Evolutionary conservation across 2,113 vertebrate genomes (phyloP), one percentile per base, ranked within the genome.

Genomic region (Aphyosemion australe): DNA sequence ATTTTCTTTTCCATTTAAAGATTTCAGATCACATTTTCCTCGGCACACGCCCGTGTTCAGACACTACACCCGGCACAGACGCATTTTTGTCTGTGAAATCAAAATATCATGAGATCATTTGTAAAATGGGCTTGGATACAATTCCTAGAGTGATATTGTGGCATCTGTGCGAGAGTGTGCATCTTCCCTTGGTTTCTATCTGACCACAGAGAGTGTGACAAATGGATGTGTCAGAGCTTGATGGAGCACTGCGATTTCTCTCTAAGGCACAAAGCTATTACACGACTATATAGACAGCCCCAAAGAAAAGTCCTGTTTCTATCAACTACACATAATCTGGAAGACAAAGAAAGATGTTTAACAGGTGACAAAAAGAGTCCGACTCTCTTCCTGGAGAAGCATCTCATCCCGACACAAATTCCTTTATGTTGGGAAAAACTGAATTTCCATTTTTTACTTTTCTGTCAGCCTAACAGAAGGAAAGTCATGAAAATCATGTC

Each of bases 161-260:
- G 20, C 19, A 57, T 61, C 64, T 66, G 61, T 46, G 31, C 31
- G 34, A 53, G 60, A 51, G n/a, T 72, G 67, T 65, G 69, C 47
- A 58, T 83, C 81, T 81, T 79, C 62, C 50, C 60, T 67, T 74
- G 72, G 69, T 80, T 84, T 83, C 78, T 83, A 81, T 84, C 84
- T 75, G 84, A 84, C 84, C 85, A 82, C 81, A 72, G 79, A 85
- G 83, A 87, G 89, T 84, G 84, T 85, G 86, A 90, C 86, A 88
- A 88, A 88, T 90, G 84, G 86, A 85, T 80, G 79, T 88, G 89
- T 88, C 87, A 86, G 83, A 81, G 79, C 79, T 83, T 89, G 89
- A 89, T 89, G 85, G 86, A 91, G 76, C 80, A 76, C 86, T 74
- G 83, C 65, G 84, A 89, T 90, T 84, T 82, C 89, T 84, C 87